phyloP scores from a whole-genome alignment of 2,797 vertebrate species.

The Crypturellus tataupa region DNA sequence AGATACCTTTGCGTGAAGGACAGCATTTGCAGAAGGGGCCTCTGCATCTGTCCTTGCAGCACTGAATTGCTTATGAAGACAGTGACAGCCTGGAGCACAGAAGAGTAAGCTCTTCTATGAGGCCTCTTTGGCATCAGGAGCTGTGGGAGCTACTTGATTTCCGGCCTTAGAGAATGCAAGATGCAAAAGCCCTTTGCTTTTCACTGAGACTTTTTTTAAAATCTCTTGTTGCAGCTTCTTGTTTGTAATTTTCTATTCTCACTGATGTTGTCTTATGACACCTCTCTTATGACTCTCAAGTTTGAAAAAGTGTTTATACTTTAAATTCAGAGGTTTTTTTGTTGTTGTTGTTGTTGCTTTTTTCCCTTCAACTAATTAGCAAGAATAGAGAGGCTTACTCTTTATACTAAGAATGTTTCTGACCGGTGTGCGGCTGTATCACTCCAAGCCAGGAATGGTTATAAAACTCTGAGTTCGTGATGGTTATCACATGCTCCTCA shows the following conservation, averaged over 20 bases:
- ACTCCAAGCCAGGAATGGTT: not conserved
- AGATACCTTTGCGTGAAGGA: rapidly evolving
- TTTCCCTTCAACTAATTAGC: not conserved
- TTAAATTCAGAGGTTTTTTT: not conserved
- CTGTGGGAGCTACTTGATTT: not conserved
- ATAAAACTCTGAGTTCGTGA: not conserved
- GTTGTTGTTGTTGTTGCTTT: not conserved
- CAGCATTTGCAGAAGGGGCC: not conserved
- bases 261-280: not conserved
- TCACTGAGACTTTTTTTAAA: not conserved
- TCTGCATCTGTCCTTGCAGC: not conserved
- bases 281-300: not conserved
- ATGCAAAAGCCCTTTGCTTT: not conserved
- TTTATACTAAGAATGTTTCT: not conserved
- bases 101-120: not conserved
- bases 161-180: not conserved
- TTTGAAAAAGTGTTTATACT: not conserved
- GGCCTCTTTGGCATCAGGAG: not conserved
- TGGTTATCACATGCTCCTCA: not conserved
- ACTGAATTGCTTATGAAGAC: not conserved
- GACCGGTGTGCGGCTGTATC: not conserved
- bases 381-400: not conserved
- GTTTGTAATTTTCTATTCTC: not conserved
- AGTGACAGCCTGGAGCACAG: not conserved
- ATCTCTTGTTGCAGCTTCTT: not conserved